These are phyloP conservation scores for Fopius arisanus DNA, from an alignment of 1,140 invertebrate genomes.

Conservation along the genomic window DNA sequence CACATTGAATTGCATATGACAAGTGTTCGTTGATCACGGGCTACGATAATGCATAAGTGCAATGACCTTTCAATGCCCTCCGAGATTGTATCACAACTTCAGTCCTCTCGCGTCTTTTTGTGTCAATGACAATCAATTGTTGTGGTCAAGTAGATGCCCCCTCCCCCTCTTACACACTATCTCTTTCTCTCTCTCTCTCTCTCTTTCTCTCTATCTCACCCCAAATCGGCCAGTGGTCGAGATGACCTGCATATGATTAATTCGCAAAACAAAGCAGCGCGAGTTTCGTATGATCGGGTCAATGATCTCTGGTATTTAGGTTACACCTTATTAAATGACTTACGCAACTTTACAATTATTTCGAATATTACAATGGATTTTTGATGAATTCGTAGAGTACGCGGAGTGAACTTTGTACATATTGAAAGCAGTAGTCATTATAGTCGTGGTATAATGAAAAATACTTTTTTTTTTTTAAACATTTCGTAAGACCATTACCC, in stretches of 20 bases:
- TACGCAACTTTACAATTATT: neutral
- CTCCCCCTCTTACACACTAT: no score
- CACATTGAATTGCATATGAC: neutral
- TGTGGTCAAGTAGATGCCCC: conserved; percentile 50
- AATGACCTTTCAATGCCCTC: neutral
- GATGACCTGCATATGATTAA: conserved; percentile 44
- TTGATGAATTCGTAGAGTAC: no score
- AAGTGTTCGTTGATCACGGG: neutral
- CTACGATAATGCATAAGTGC: neutral
- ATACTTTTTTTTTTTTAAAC: neutral
- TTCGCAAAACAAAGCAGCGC: conserved; percentile 40
- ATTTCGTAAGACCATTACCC: neutral
- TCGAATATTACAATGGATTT: neutral
- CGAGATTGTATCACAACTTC: neutral
- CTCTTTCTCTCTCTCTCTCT: no score
- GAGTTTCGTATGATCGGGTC: neutral
- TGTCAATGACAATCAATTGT: conserved; percentile 60
- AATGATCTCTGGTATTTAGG: conserved; percentile 1
- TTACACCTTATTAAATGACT: neutral
- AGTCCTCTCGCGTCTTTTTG: conserved; percentile 21
- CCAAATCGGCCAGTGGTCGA: conserved; percentile 52
- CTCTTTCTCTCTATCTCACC: conserved; percentile 45
- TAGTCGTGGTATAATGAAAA: neutral
- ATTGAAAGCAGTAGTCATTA: neutral
- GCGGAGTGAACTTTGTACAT: no score